These are phyloP conservation scores for Lathronympha strigana DNA, from an alignment of 2,888 invertebrate genomes.

Conservation along the genomic window DNA sequence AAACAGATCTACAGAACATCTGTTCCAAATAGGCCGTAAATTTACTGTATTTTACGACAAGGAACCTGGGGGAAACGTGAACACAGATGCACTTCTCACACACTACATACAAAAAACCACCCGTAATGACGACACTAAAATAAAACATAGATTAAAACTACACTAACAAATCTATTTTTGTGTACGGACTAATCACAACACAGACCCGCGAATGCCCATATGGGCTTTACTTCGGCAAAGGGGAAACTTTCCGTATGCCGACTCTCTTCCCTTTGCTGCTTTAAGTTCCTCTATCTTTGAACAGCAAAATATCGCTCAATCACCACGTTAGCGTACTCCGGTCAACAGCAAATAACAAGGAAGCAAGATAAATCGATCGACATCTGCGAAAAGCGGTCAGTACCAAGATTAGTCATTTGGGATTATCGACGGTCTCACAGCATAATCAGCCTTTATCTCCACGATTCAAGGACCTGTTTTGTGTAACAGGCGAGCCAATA, in stretches of 20 bases:
- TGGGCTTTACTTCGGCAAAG: too few species aligned
- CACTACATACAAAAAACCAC: too few species aligned
- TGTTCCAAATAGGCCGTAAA: background rate
- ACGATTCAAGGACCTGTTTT: background rate
- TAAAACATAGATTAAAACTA: too few species aligned
- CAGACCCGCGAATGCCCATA: too few species aligned
- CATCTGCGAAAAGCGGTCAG: constrained; percentile 73
- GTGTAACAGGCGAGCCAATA: constrained; percentile 1
- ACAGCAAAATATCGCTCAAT: constrained; percentile 40
- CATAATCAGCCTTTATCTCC: constrained; percentile 32
- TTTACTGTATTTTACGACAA: background rate
- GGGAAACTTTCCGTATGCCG: too few species aligned
- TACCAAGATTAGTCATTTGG: constrained; percentile 75
- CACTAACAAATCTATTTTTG: too few species aligned
- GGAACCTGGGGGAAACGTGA: background rate
- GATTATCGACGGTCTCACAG: constrained; percentile 54
- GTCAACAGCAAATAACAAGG: constrained; percentile 67
- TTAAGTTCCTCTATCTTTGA: background rate
- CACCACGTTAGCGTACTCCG: constrained; percentile 60
- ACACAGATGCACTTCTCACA: too few species aligned
- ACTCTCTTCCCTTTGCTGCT: too few species aligned
- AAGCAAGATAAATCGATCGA: constrained; percentile 77
- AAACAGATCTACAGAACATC: background rate
- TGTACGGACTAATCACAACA: too few species aligned
- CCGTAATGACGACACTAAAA: too few species aligned